phyloP scores from a whole-genome alignment of 2,888 invertebrate genomes.

The Thymelicus acteon region DNA sequence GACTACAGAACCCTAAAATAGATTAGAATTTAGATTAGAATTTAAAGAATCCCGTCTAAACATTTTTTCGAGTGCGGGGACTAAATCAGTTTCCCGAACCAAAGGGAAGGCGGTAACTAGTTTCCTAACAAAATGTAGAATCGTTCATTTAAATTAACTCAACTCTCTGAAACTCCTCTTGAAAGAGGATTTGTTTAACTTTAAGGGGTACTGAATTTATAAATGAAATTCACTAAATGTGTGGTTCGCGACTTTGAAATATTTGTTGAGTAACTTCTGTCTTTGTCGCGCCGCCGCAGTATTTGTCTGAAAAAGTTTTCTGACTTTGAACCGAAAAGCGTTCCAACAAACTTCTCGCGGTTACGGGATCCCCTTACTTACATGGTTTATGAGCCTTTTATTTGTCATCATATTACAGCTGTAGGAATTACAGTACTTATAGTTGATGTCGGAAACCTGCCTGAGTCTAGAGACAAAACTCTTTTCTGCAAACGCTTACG shows the following conservation, averaged over 20 bases:
- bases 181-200: conserved; percentile 15
- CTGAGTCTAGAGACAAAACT: too few species aligned
- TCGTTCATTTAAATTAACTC: too few species aligned
- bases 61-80: too few species aligned
- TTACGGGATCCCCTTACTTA: conserved; percentile 3
- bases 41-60: too few species aligned
- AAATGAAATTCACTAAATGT: conserved; percentile 29
- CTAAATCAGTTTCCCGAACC: too few species aligned
- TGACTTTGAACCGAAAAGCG: conserved; percentile 18
- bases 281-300: conserved; percentile 15
- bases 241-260: conserved; percentile 23
- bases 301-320: conserved; percentile 25
- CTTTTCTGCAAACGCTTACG: too few species aligned
- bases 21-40: too few species aligned
- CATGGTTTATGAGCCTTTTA: conserved; percentile 2
- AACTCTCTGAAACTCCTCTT: conserved; percentile 7
- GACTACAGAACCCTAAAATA: too few species aligned
- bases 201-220: conserved; percentile 9
- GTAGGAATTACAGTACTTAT: too few species aligned
- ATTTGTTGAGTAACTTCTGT: conserved; percentile 19
- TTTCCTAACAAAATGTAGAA: too few species aligned
- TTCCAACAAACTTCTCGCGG: conserved; percentile 13
- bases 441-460: too few species aligned
- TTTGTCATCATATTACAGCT: neutral
- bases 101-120: too few species aligned